These are phyloP conservation scores for Stichopus horrens DNA, from an alignment of 53 echinoderm and acorn worm species.

Conservation along the genomic window DNA sequence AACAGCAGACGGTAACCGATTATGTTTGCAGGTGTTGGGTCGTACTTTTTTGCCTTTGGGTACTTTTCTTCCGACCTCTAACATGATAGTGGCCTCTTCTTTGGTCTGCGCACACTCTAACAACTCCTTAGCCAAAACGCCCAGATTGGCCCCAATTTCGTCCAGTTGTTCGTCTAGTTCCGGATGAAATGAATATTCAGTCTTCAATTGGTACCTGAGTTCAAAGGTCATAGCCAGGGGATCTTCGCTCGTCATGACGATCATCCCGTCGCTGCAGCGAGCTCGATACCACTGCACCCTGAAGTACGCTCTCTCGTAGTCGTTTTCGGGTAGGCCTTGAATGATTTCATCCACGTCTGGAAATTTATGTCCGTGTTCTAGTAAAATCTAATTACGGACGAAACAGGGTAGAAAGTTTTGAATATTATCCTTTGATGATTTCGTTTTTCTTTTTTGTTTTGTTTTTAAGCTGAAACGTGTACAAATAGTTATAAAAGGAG, in stretches of 20 bases:
- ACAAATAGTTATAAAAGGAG: no score
- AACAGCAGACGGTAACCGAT: neutral
- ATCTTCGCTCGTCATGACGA: constrained; percentile 34
- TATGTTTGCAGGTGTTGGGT: neutral
- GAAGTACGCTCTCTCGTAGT: constrained; percentile 11
- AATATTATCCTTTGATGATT: no score
- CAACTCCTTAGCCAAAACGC: constrained; percentile 12
- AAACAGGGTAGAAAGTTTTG: no score
- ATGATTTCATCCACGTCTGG: neutral
- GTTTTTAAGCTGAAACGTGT: no score
- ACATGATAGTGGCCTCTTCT: constrained; percentile 28
- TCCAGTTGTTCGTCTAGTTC: constrained; percentile 35
- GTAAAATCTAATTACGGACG: neutral
- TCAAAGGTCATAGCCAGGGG: constrained; percentile 35
- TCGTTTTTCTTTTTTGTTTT: no score
- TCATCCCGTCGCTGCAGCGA: constrained; percentile 35
- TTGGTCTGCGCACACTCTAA: constrained; percentile 22
- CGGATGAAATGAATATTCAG: constrained; percentile 8
- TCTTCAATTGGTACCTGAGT: constrained; percentile 1
- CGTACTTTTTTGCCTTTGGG: neutral
- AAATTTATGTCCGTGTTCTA: constrained; percentile 32
- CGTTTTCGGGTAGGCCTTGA: neutral
- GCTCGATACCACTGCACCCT: constrained; percentile 30
- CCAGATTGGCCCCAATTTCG: constrained; percentile 10
- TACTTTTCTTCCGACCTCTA: constrained; percentile 22